Percentiles rank a stretch among this genome's conserved stretches.
These are phyloP conservation scores for Sussaba pulchella DNA, from an alignment of 2,888 invertebrate genomes.

Conservation along the genomic window DNA sequence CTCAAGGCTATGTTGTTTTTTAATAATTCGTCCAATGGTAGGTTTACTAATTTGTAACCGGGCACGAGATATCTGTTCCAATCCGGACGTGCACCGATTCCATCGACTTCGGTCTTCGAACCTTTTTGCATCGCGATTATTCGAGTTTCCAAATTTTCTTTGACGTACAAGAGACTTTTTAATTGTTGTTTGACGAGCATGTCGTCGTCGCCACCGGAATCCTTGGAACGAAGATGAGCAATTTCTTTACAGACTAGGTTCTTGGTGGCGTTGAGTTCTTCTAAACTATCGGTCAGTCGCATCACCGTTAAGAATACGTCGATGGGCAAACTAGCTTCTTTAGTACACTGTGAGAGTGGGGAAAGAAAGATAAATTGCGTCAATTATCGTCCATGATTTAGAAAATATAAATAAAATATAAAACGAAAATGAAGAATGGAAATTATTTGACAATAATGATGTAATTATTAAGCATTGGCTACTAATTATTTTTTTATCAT, in stretches of 20 bases:
- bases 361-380: background rate
- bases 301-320: constrained; percentile 95
- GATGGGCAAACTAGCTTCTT: constrained; percentile 90
- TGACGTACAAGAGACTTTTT: constrained; percentile 92
- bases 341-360: constrained; percentile 88
- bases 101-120: constrained; percentile 84
- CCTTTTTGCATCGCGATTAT: constrained; percentile 85
- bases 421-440: too few relatives aligned
- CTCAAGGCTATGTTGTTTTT: constrained; percentile 92
- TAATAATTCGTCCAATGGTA: constrained; percentile 90
- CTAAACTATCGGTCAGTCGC: constrained; percentile 91
- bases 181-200: constrained; percentile 93
- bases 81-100: constrained; percentile 79
- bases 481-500: too few relatives aligned
- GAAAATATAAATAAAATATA: constrained; percentile 35
- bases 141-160: constrained; percentile 90
- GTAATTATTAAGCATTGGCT: too few relatives aligned
- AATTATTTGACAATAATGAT: too few relatives aligned
- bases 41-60: constrained; percentile 85
- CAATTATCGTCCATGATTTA: too few relatives aligned
- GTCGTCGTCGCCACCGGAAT: constrained; percentile 94
- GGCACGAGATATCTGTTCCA: constrained; percentile 84
- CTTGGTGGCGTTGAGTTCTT: constrained; percentile 93
- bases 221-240: constrained; percentile 92
- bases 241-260: constrained; percentile 93